Evolutionary conservation across 2,113 vertebrate genomes (phyloP), one percentile per base, ranked within the genome.

Genomic region (Corynorhinus townsendii): DNA sequence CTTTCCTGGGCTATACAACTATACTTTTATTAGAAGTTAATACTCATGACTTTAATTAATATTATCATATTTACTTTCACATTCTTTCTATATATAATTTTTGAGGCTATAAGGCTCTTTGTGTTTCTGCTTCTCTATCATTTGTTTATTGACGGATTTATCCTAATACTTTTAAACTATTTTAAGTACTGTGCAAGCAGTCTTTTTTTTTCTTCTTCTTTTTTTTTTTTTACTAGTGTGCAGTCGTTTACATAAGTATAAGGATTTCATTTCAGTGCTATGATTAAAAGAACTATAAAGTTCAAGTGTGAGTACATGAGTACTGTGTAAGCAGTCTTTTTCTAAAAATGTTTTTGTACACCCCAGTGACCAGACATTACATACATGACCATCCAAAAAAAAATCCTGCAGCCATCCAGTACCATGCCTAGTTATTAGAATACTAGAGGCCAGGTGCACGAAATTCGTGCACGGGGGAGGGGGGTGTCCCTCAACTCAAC

Each of bases 181-280:
- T 19, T 54, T 71, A 43, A 30, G 8, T 24, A 45, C 22, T 83
- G 9, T 79, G 1, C 19, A 85, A 28, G 10, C 3, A 22, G 49
- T 71, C 35, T 93, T 93, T 83, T 89, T 92, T 71, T 33, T 93
- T 93, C 77, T 89, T 92, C 59, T 33, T 71, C 35, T 93, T 93
- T 83, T 89, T 92, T 71, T 33, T 93, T 93, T 83, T 89, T 92
- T n/a, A n/a, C n/a, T n/a, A n/a, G n/a, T n/a, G n/a, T n/a, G n/a
- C n/a, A n/a, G n/a, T n/a, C n/a, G n/a, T n/a, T n/a, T n/a, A n/a
- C n/a, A n/a, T n/a, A n/a, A n/a, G n/a, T n/a, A n/a, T n/a, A n/a
- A n/a, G n/a, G n/a, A n/a, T n/a, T n/a, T n/a, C n/a, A n/a, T n/a
- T n/a, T n/a, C n/a, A n/a, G n/a, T n/a, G n/a, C n/a, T n/a, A n/a